A percentile compares a stretch with the other conserved stretches of the same genome.
These are phyloP conservation scores for Uropetala carovei DNA, from an alignment of 2,888 invertebrate genomes.

Conservation along the genomic window DNA sequence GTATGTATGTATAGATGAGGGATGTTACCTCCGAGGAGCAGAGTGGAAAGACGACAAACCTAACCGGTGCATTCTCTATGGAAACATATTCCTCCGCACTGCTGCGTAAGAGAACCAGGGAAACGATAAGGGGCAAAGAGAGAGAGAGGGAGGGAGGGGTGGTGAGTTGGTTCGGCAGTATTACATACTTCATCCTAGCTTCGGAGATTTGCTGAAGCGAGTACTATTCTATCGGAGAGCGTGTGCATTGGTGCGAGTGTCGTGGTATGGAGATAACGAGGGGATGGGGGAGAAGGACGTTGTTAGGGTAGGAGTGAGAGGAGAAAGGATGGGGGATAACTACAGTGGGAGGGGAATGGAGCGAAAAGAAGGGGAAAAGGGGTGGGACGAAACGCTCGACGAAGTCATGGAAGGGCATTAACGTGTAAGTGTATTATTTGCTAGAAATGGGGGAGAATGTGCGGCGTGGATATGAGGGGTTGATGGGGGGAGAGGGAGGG, in stretches of 20 bases:
- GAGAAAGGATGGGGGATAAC: no score
- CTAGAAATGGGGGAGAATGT: neutral
- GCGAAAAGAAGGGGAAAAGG: neutral
- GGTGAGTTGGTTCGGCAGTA: neutral
- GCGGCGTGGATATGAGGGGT: neutral
- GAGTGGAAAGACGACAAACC: neutral
- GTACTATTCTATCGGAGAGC: neutral
- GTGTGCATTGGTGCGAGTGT: conserved; percentile 11
- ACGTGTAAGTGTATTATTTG: conserved; percentile 35
- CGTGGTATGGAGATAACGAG: conserved; percentile 22
- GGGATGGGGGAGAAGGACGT: neutral
- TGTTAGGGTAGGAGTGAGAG: no score
- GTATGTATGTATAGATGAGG: no score
- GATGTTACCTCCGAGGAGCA: no score
- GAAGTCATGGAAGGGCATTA: conserved; percentile 12
- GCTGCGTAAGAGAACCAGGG: neutral
- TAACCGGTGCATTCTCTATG: neutral
- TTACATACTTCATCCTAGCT: neutral
- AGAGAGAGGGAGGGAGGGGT: neutral
- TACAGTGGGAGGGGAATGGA: no score
- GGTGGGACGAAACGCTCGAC: neutral
- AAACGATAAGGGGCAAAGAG: neutral
- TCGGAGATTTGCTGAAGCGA: conserved; percentile 16
- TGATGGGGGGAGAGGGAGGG: neutral
- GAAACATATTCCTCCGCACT: neutral